Base-by-base conservation (phyloP, 2,888 invertebrate species). In the Drosophila multiciliata region DNA sequence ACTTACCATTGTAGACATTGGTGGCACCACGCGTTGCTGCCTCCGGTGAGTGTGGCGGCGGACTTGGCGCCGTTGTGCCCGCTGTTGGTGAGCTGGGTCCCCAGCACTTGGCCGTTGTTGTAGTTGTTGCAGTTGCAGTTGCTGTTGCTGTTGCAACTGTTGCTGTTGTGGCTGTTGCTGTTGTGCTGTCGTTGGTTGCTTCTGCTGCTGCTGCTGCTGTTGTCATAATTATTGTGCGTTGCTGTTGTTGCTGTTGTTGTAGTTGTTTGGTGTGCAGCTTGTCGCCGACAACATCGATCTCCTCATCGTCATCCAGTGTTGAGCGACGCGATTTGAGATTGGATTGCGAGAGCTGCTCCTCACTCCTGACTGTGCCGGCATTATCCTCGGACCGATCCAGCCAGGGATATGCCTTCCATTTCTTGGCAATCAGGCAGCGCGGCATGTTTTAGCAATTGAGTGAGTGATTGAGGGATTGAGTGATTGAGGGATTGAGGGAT, bases 351-450 rank as follows among this genome's bases (percentile, higher is more conserved):
- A 74, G 61, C 23, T 81, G 74, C 59, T 84, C 83, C 36, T 83
- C 93, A 71, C 78, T 50, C 83, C 74, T 48, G 36, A 61, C 52
- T 82, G 73, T 74, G 66, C 60, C 9, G 12, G 74, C 78, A 66
- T 80, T 90, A 73, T 92, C 92, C 73, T 93, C 94, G 80, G 94
- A 94, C 84, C 96, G 94, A 91, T 95, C 96, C 87, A 95, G 95
- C 96, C 96, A 96, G 82, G 96, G 95, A 92, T 96, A 96, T 93
- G 96, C 96, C 96, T 97, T 98, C 97, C 97, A 97, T 95, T 98
- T 98, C 94, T 98, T 98, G 92, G 98, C 97, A 97, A 98, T 98
- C 94, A 98, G 96, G 95, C 97, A 98, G 94, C 98, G 97, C 94
- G 98, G 98, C 98, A 98, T 98, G 93, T 94, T 95, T 40, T 32